Base-by-base conservation (phyloP, 1,140 invertebrate genomes). In the Lycorma delicatula region DNA sequence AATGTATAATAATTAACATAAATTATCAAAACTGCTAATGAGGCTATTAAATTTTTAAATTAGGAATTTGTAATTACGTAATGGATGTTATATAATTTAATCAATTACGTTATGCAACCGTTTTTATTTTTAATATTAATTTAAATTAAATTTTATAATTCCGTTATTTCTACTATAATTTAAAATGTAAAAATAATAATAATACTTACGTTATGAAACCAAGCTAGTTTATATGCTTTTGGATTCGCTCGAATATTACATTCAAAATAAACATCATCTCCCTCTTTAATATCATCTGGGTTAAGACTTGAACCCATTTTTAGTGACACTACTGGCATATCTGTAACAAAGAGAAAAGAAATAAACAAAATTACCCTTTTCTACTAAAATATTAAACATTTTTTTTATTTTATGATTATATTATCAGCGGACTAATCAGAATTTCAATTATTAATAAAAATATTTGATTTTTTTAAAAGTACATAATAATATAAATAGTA, bases 251-350 rank as follows among this genome's bases (percentile, higher is more conserved):
- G 78, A 41, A 91, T 86, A 51, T 80, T 81, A 71, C 87, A 76
- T 52, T 76, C 74, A 56, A 75, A 75, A 51, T 74, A 75, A 9
- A 68, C 67, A 44, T 68, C 67, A 68, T 89, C 87, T 5, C 87
- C 87, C 74, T 90, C 87, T 71, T 89, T 89, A 67, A 91, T 89
- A 68, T 86, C 83, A 59, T 87, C 81, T 13, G 87, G 83, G 70
- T 87, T 87, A 59, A 90, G 70, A 60, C 79, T 87, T 58, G 82
- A 80, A 22, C 87, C 87, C 81, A 90, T 86, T 71, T 81, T 83
- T 28, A 90, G 71, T 47, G 77, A 79, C 16, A 89, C 85, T 49
- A 84, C 77, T n/a, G 87, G 87, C 63, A 80, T 76, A 77, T 84
- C 85, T 87, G 75, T 53, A 74, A 77, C 68, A 56, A 66, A 70